Conservation (phyloP, 92 coral and sea anemone genomes). For the Palythoa heliodiscus region DNA sequence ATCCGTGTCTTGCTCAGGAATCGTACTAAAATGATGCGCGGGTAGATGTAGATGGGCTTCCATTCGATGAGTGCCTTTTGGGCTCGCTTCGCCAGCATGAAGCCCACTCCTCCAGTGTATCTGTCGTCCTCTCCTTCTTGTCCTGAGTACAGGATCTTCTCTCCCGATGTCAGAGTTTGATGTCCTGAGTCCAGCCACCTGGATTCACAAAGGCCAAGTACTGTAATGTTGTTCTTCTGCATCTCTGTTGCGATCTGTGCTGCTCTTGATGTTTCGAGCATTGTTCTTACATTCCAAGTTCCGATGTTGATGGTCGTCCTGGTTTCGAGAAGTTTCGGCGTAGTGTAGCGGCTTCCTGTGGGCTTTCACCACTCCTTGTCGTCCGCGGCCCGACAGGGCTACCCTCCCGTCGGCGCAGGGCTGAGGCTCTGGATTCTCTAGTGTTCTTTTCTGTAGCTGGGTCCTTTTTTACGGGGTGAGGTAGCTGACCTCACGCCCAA, state of each 20-base stretch:
- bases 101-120: background rate
- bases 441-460: background rate
- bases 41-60: conserved; percentile 9
- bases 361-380: background rate
- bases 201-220: background rate
- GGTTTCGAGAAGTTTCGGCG: conserved; percentile 3
- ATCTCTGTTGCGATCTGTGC: conserved; percentile 10
- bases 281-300: background rate
- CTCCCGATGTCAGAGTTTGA: background rate
- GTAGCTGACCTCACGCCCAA: background rate
- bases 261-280: background rate
- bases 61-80: conserved; percentile 5
- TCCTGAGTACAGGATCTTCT: conserved; percentile 9
- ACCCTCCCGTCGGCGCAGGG: background rate
- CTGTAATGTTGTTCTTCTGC: background rate
- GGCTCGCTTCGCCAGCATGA: conserved; percentile 7
- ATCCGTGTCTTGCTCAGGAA: background rate
- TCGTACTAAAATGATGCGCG: background rate
- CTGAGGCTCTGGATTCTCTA: background rate
- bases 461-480: background rate
- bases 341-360: conserved; percentile 3
- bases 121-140: conserved; percentile 14
- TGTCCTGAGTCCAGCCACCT: conserved; percentile 6
- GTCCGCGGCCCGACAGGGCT: background rate
- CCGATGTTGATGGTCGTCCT: conserved; percentile 1